Percentiles rank a stretch among this genome's conserved stretches.
These are phyloP conservation scores for Parambassis ranga DNA, from an alignment of 2,797 vertebrate species.

Conservation along the genomic window DNA sequence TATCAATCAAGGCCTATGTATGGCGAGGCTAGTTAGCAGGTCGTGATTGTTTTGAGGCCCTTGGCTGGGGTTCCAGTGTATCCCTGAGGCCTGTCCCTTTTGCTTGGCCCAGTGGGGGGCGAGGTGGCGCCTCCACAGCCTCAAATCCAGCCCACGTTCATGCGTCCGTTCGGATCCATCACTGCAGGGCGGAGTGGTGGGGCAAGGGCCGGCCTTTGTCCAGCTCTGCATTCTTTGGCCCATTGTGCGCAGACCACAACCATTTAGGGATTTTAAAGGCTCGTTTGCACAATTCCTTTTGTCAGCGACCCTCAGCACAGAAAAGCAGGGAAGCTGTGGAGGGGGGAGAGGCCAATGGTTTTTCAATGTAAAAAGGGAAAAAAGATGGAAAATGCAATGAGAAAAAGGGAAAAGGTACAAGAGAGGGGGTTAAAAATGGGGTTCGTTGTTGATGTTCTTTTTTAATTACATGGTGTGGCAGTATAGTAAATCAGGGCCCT, in stretches of 20 bases:
- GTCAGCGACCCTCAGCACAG: conserved; percentile 88
- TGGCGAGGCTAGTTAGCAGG: conserved; percentile 90
- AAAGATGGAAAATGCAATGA: conserved; percentile 54
- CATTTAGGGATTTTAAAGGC: conserved; percentile 99
- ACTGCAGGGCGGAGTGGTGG: conserved; percentile 79
- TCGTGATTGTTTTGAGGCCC: conserved; percentile 88
- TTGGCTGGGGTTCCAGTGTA: conserved; percentile 81
- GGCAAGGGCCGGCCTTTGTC: conserved; percentile 89
- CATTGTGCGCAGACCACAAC: conserved; percentile 89
- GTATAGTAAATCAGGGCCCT: conserved; percentile 18
- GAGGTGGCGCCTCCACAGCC: conserved; percentile 78
- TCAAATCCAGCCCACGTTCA: conserved; percentile 94
- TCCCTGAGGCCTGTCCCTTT: conserved; percentile 84
- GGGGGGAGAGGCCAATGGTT: conserved; percentile 36
- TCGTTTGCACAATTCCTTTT: conserved; percentile 99
- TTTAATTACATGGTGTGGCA: conserved; percentile 54
- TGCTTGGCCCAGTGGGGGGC: conserved; percentile 87
- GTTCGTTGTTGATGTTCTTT: conserved; percentile 61
- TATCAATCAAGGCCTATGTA: conserved; percentile 95
- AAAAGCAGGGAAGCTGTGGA: conserved; percentile 80
- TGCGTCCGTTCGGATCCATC: conserved; percentile 98
- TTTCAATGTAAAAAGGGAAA: conserved; percentile 44
- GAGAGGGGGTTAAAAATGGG: conserved; percentile 38
- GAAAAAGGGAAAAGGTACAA: conserved; percentile 48
- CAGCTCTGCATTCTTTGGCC: conserved; percentile 88